A percentile compares a stretch with the other conserved stretches of the same genome.
phyloP scores from a whole-genome alignment of 2,888 invertebrate genomes.

The Meiosimyza platycephala region DNA sequence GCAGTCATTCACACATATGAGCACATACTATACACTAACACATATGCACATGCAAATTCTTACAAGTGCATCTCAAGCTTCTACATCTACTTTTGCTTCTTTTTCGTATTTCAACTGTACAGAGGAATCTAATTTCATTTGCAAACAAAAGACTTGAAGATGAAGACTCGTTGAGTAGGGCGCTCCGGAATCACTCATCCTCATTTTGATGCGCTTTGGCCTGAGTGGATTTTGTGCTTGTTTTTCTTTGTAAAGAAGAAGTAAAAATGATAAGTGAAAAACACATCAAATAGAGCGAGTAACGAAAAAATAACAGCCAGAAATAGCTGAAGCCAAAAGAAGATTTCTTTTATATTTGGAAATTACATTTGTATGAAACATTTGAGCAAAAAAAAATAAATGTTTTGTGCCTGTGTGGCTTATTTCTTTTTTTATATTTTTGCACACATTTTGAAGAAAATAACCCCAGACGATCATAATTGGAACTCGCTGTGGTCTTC shows the following conservation, averaged over 20 bases:
- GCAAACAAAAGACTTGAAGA: conserved; percentile 30
- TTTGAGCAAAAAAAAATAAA: not conserved
- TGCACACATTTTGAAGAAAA: too few relatives aligned
- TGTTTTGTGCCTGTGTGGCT: too few relatives aligned
- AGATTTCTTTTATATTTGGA: conserved; percentile 15
- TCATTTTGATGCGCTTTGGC: not conserved
- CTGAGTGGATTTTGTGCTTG: not conserved
- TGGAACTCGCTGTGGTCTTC: too few relatives aligned
- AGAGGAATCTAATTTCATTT: conserved; percentile 29
- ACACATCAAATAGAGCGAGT: too few relatives aligned
- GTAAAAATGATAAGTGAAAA: too few relatives aligned
- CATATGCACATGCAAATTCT: conserved; percentile 12
- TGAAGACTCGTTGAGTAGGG: conserved; percentile 3
- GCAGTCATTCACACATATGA: conserved; percentile 5
- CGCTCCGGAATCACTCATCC: conserved; percentile 25
- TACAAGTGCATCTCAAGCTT: conserved; percentile 25
- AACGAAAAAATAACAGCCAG: not conserved
- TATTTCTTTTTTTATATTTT: too few relatives aligned
- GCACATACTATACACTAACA: not conserved
- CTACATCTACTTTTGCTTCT: not conserved
- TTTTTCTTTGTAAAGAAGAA: not conserved
- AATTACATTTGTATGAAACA: conserved; percentile 15
- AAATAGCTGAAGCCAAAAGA: not conserved
- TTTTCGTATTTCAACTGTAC: not conserved
- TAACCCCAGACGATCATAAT: too few relatives aligned